Evolutionary conservation across 1,140 invertebrate genomes (phyloP).

Genomic region (Portunus trituberculatus): DNA sequence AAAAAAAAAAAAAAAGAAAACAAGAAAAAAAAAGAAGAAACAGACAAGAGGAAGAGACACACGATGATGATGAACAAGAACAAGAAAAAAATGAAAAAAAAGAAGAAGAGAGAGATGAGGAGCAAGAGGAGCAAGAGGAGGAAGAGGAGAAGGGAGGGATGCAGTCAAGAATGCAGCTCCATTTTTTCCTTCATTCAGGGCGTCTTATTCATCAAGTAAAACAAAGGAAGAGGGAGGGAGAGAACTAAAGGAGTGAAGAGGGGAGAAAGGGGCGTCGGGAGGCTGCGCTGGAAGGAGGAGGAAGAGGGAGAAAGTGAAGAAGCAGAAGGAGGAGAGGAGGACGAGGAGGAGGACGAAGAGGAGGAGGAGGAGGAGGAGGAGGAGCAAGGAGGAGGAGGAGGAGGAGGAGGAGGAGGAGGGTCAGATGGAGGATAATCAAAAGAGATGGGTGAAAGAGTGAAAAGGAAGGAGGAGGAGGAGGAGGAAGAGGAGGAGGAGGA

Average conservation of each 20-base stretch:
- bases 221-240: conserved; percentile 40
- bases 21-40: not conserved
- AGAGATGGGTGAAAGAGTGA: not conserved
- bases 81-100: not conserved
- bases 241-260: conserved; percentile 28
- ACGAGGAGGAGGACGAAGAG: conserved; percentile 36
- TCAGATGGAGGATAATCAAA: not conserved
- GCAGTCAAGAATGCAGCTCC: conserved; percentile 40
- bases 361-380: conserved; percentile 27
- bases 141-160: not conserved
- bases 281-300: not conserved
- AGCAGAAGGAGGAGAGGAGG: conserved; percentile 29
- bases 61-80: not conserved
- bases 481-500: not conserved
- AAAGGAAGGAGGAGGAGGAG: conserved; percentile 14
- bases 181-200: conserved; percentile 52
- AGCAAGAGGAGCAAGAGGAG: not conserved
- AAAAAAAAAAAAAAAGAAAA: not conserved
- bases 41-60: not conserved
- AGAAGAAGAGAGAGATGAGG: not conserved
- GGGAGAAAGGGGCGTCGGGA: conserved; percentile 24
- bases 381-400: conserved; percentile 27
- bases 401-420: conserved; percentile 33
- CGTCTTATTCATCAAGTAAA: conserved; percentile 62
- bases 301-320: not conserved